Evolutionary conservation across 2,113 vertebrate genomes (phyloP).

Genomic region (Steatornis caripensis): DNA sequence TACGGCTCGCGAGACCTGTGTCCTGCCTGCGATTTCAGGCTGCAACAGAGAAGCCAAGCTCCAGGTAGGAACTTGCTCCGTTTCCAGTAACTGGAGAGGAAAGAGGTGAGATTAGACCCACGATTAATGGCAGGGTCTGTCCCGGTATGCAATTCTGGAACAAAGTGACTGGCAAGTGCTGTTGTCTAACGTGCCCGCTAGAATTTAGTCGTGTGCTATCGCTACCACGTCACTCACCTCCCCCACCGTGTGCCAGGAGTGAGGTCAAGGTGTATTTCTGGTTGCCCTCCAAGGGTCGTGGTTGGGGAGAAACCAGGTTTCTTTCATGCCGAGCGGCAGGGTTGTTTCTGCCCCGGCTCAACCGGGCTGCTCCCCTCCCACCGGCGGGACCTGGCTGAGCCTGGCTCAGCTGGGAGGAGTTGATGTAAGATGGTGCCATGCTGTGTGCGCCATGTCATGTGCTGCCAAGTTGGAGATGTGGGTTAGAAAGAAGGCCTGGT

Average conservation of each 20-base stretch:
- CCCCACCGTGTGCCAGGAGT: constrained; percentile 62
- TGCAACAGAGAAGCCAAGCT: neutral
- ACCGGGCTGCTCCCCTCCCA: constrained; percentile 26
- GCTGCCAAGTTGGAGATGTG: constrained; percentile 67
- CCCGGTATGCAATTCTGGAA: neutral
- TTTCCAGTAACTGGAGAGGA: constrained; percentile 29
- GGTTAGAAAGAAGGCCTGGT: constrained; percentile 70
- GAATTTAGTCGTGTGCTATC: constrained; percentile 48
- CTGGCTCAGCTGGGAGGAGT: constrained; percentile 34
- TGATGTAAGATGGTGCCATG: constrained; percentile 65
- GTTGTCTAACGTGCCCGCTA: constrained; percentile 59
- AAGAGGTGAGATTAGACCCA: constrained; percentile 47
- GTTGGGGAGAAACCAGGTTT: constrained; percentile 20
- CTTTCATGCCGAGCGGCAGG: neutral
- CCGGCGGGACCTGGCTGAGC: neutral
- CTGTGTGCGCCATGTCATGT: constrained; percentile 67
- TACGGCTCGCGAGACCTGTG: accelerated
- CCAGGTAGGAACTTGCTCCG: neutral
- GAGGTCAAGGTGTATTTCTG: constrained; percentile 60
- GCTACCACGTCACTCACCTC: constrained; percentile 25
- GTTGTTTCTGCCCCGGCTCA: neutral
- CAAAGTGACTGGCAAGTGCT: constrained; percentile 55
- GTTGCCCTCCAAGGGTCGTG: neutral
- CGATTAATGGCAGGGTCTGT: neutral
- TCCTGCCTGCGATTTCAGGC: neutral